Percentiles rank a stretch among this genome's conserved stretches.
These are phyloP conservation scores for Drosophila sproati DNA, from an alignment of 1,140 invertebrate species.

Conservation along the genomic window DNA sequence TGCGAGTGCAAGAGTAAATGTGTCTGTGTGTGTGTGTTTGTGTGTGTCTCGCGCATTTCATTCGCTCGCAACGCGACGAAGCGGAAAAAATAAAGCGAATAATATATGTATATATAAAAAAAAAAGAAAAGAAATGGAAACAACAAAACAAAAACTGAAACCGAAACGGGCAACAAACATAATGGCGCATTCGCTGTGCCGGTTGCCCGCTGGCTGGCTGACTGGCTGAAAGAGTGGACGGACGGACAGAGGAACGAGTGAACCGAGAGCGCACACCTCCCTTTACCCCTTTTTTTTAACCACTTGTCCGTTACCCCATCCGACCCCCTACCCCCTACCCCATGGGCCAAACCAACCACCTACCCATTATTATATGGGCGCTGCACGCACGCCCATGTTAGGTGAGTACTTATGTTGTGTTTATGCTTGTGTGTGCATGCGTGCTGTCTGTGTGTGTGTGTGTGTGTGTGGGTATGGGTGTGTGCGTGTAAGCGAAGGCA, in stretches of 20 bases:
- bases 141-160: conserved; percentile 66
- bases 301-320: not conserved
- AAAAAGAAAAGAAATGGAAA: conserved; percentile 71
- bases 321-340: not conserved
- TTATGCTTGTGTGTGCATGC: not conserved
- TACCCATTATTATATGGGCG: conserved; percentile 49
- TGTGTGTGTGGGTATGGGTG: conserved; percentile 1
- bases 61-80: conserved; percentile 79
- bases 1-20: conserved; percentile 13
- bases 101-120: conserved; percentile 82
- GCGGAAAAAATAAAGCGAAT: conserved; percentile 83
- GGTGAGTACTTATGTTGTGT: conserved; percentile 15
- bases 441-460: conserved; percentile 18
- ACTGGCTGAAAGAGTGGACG: not conserved
- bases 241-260: not conserved
- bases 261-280: conserved; percentile 12
- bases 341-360: conserved; percentile 15
- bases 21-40: conserved; percentile 28
- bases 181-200: conserved; percentile 66
- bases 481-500: conserved; percentile 25
- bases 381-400: conserved; percentile 72
- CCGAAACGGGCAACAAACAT: conserved; percentile 67
- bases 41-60: conserved; percentile 71
- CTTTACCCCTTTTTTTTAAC: not conserved
- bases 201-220: conserved; percentile 41